Conservation (phyloP, 1,140 invertebrate genomes). For the Polypedilum pembai region DNA sequence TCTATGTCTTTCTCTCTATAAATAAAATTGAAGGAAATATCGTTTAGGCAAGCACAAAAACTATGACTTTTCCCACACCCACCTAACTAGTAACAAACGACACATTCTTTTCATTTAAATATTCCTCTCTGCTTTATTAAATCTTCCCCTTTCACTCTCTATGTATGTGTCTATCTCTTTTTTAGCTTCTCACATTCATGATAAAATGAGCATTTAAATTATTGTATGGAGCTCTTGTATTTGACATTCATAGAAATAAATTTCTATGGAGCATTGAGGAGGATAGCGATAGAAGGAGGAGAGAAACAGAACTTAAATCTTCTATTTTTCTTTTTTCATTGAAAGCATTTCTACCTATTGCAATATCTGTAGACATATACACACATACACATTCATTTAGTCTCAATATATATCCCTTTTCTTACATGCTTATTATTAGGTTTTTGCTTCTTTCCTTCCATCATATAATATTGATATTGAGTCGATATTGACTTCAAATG, state of each 20-base stretch:
- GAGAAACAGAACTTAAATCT: neutral
- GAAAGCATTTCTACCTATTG: too few relatives aligned
- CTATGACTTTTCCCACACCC: neutral
- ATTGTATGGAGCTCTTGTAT: conserved; percentile 9
- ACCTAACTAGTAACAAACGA: neutral
- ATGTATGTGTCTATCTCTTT: neutral
- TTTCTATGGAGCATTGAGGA: neutral
- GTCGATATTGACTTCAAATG: neutral
- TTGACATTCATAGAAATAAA: conserved; percentile 6
- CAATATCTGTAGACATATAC: too few relatives aligned
- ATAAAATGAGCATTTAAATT: conserved; percentile 14
- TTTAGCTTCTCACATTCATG: neutral
- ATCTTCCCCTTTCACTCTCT: neutral
- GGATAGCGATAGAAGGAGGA: neutral
- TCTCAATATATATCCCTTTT: neutral
- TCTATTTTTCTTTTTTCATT: too few relatives aligned
- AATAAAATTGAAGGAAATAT: conserved; percentile 10
- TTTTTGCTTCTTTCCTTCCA: neutral
- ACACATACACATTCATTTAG: too few relatives aligned
- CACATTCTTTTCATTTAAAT: neutral
- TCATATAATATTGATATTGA: neutral
- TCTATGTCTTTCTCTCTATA: neutral
- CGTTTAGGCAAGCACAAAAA: conserved; percentile 11
- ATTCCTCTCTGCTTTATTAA: neutral
- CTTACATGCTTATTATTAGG: conserved; percentile 10